Percentiles rank a stretch among this genome's conserved stretches.
phyloP scores from a whole-genome alignment of 2,888 invertebrate genomes.

The Drosophila mercatorum region DNA sequence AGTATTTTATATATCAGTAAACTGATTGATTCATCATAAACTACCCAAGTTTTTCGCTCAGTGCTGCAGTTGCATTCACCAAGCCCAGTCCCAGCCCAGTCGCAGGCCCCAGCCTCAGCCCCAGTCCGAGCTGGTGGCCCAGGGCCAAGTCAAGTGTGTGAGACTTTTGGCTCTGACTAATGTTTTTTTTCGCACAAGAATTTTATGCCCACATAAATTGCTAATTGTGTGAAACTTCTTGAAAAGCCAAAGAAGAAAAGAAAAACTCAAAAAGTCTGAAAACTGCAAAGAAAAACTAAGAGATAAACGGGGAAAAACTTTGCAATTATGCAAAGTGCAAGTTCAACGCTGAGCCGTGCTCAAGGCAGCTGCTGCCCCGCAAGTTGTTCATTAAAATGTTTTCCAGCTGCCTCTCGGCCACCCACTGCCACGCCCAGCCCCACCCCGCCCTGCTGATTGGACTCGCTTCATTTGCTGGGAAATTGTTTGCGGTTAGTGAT shows the following conservation, averaged over 20 bases:
- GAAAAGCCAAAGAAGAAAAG: constrained; percentile 3
- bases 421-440: not conserved
- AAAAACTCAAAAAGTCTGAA: not conserved
- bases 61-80: constrained; percentile 19
- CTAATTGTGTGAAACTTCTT: constrained; percentile 67
- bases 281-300: not conserved
- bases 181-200: constrained; percentile 57
- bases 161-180: constrained; percentile 32
- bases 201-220: constrained; percentile 63
- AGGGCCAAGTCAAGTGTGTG: constrained; percentile 61
- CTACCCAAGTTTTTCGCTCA: not conserved
- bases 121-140: constrained; percentile 1
- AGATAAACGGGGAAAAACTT: not conserved
- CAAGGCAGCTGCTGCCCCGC: constrained; percentile 26
- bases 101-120: not conserved
- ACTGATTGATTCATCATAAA: not conserved
- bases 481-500: constrained; percentile 48
- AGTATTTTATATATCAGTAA: not conserved
- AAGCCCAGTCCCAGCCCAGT: not conserved
- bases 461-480: constrained; percentile 61
- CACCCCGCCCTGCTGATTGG: not conserved
- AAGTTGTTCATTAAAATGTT: not conserved
- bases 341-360: constrained; percentile 53
- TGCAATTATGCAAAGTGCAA: constrained; percentile 76
- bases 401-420: not conserved